phyloP scores from a whole-genome alignment of 2,888 invertebrate species.

The Amorpha juglandis region DNA sequence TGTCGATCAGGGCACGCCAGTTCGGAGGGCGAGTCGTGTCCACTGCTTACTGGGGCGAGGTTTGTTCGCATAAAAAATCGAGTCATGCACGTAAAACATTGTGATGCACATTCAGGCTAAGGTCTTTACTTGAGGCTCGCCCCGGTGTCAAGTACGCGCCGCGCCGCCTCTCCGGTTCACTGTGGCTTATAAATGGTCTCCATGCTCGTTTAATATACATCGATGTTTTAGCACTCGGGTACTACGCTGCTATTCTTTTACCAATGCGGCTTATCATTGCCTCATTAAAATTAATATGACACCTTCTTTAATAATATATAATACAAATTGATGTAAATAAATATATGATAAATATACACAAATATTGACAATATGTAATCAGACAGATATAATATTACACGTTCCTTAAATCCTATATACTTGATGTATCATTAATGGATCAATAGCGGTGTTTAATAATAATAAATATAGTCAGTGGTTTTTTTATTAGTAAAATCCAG shows the following conservation, averaged over 20 bases:
- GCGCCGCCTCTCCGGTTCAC: conserved; percentile 36
- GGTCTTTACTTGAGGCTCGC: conserved; percentile 47
- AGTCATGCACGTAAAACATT: conserved; percentile 62
- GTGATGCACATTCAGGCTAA: conserved; percentile 70
- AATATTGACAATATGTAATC: not conserved
- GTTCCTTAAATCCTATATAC: conserved; percentile 42
- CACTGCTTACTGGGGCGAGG: conserved; percentile 60
- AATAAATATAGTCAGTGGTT: not conserved
- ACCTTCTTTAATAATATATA: too few relatives aligned
- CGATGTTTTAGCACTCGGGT: not conserved
- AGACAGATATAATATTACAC: not conserved
- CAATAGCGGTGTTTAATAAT: conserved; percentile 2
- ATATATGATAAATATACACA: too few relatives aligned
- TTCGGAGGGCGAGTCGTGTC: conserved; percentile 50
- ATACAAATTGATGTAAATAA: too few relatives aligned
- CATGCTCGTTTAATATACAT: conserved; percentile 33
- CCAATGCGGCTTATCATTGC: not conserved
- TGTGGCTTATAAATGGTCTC: conserved; percentile 32
- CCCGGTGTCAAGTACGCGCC: conserved; percentile 32
- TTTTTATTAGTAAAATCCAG: not conserved
- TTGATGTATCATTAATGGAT: conserved; percentile 35
- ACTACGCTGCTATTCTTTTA: not conserved
- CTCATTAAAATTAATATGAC: too few relatives aligned
- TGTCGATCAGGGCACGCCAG: conserved; percentile 39
- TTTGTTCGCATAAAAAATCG: conserved; percentile 59